Evolutionary conservation across 2,888 invertebrate genomes (phyloP), one percentile per base, ranked within the genome.

Genomic region (Noctua janthe): DNA sequence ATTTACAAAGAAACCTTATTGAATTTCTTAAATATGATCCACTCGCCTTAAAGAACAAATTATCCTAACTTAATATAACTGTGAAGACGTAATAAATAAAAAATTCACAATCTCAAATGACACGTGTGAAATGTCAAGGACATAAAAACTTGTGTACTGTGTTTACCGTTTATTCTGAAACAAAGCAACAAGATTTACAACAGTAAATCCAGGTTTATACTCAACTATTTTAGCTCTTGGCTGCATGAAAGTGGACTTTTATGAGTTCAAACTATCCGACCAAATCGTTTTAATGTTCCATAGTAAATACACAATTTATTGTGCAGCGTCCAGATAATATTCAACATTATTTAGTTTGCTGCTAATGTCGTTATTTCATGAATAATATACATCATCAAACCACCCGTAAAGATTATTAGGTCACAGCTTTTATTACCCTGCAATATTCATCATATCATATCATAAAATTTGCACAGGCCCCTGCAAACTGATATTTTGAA

Each of bases 191-290:
- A 66, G 54, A 78, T 56, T 84, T 78, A 67, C 54, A 71, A 13
- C 73, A 71, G 15, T 56, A 51, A 81, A 81, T 80, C n/a, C 59
- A 83, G 74, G 59, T 84, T 84, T 84, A 80, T 71, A 54, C 35
- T 15, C 10, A 64, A 75, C 69, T 67, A 77, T 80, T 80, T 72
- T n/a, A 76, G 66, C 39, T 76, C 43, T 71, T 75, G 70, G 64
- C 67, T 77, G 64, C 51, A 71, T 74, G 49, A 80, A 80, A 84
- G 66, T 59, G 29, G 71, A 71, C 49, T 87, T 87, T 86, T 81
- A 78, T 72, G 76, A 81, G 62, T 87, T 64, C 29, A 72, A 78
- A 76, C 51, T n/a, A 84, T 76, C 23, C 13, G 15, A 79, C 49
- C 23, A 59, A 49, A 67, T 67, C 49, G 66, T 62, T 71, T 74